Evolutionary conservation across 2,113 vertebrate genomes (phyloP), one percentile per base, ranked within the genome.

Genomic region (Tapirus terrestris): DNA sequence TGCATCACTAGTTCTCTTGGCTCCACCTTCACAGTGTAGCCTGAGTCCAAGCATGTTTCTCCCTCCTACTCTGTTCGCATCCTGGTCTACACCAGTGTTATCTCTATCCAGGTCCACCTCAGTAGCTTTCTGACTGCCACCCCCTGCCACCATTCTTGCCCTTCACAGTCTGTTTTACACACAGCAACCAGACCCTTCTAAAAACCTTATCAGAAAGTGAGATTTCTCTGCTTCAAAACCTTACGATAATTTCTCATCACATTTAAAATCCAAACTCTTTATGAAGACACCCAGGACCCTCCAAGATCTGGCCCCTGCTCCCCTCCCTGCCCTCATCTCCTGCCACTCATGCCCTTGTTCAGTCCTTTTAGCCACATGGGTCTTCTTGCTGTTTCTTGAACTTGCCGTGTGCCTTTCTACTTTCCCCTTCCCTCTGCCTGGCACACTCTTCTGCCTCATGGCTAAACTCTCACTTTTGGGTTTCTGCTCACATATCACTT

Each of bases 401-500:
- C 29, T 95, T 61, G 0, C 1, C 33, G 3, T 60, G 16, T 31
- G 75, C 4, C 65, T 93, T 84, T 94, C 70, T 67, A 13, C 43
- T 39, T 86, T 91, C 5, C 17, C 53, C 23, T 73, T 73, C 10
- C 33, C 17, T 61, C 56, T 63, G 4, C 67, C 56, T 92, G 65
- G 33, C 56, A 48, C 45, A 83, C 16, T 23, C 83, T 86, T 75
- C 65, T 75, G 11, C 48, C 39, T n/a, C 3, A 14, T 89, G 60
- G 21, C 17, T 20, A 73, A 93, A 65, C 43, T 31, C 45, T 70
- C 43, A 68, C 33, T 45, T 93, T 93, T 39, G 45, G 14, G 4
- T 94, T 53, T 82, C 67, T 91, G n/a, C 36, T 91, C 48, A 94
- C 16, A 21, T 92, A 89, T 5, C 45, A 39, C 20, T 95, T 93